Evolutionary conservation across 2,888 invertebrate species (phyloP).

Genomic region (Eupelmus urozonus): DNA sequence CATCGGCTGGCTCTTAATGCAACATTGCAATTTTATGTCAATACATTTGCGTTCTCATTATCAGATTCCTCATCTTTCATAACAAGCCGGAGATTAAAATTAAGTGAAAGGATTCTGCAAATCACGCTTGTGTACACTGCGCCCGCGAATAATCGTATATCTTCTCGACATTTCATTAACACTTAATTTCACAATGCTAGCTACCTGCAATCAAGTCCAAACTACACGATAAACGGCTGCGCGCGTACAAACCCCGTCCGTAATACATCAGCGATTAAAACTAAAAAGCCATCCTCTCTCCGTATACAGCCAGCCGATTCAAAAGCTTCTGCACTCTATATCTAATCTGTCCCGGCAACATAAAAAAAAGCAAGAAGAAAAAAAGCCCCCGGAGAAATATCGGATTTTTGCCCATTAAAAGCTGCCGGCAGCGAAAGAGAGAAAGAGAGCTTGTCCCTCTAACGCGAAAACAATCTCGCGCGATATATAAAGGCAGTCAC

Average conservation of each 20-base stretch:
- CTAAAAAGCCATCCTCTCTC: not conserved
- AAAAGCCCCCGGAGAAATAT: not conserved
- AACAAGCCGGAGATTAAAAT: too few relatives aligned
- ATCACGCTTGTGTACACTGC: not conserved
- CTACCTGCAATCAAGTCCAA: not conserved
- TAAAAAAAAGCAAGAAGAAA: not conserved
- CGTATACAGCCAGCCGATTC: not conserved
- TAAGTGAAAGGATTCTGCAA: not conserved
- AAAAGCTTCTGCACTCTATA: not conserved
- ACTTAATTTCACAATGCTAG: not conserved
- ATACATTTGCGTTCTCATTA: too few relatives aligned
- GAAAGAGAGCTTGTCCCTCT: not conserved
- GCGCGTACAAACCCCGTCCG: not conserved
- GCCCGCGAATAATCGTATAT: too few relatives aligned
- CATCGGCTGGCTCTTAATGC: too few relatives aligned
- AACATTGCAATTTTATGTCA: too few relatives aligned
- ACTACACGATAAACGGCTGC: not conserved
- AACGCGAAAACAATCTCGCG: slow-evolving; percentile 7
- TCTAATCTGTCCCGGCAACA: slow-evolving; percentile 7
- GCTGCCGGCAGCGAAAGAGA: not conserved
- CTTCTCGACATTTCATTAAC: not conserved
- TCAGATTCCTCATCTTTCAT: not conserved
- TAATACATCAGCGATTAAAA: too few relatives aligned
- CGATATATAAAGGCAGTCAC: not conserved
- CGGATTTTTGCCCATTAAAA: slow-evolving; percentile 35